A percentile compares a stretch with the other conserved stretches of the same genome.
These are phyloP conservation scores for Ricordea florida DNA, from an alignment of 92 coral and sea anemone species.

Conservation along the genomic window DNA sequence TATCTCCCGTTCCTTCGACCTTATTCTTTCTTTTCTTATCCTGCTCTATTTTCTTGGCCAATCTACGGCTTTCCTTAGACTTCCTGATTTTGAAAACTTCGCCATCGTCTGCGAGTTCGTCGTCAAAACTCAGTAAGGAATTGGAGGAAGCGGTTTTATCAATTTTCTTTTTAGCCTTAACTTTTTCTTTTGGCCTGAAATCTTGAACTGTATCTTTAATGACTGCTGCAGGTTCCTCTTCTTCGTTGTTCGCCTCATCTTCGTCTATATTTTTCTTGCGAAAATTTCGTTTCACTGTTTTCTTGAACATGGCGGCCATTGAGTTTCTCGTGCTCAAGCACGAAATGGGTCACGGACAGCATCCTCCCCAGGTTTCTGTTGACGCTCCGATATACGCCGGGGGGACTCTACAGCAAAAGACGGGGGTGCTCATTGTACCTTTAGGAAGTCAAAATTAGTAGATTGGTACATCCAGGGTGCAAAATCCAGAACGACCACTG, in stretches of 20 bases:
- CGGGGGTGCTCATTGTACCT: too few species aligned
- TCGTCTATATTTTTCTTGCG: conserved; percentile 77
- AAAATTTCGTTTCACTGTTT: conserved; percentile 81
- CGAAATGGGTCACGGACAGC: conserved; percentile 58
- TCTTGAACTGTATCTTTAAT: conserved; percentile 14
- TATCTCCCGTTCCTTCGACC: conserved; percentile 17
- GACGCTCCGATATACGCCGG: background rate
- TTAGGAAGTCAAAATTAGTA: too few species aligned
- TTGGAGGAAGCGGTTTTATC: conserved; percentile 56
- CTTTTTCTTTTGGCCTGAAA: conserved; percentile 26
- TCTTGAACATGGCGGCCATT: conserved; percentile 96
- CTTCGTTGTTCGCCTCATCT: conserved; percentile 70
- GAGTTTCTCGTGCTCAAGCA: background rate
- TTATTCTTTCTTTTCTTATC: conserved; percentile 74
- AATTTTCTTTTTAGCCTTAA: conserved; percentile 56
- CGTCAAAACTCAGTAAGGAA: conserved; percentile 87
- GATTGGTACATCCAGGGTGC: too few species aligned
- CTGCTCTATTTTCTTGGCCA: conserved; percentile 78
- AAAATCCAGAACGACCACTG: too few species aligned
- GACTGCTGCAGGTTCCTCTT: conserved; percentile 56
- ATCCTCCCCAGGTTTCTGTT: conserved; percentile 5
- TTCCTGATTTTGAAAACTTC: conserved; percentile 92
- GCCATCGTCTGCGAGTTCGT: conserved; percentile 59
- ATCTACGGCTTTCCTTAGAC: conserved; percentile 93
- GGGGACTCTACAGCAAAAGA: too few species aligned